Evolutionary conservation across 2,113 vertebrate species (phyloP).

Genomic region (Xenopus tropicalis): UCB_Xtro_10.0 CM004446.2:89583501-89584000

Average conservation of each 20-base stretch:
- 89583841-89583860: constrained; percentile 57
- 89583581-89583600: too few relatives aligned
- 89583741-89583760: constrained; percentile 51
- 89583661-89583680: too few relatives aligned
- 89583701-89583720: background rate
- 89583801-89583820: constrained; percentile 56
- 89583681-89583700: background rate
- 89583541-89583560: too few relatives aligned
- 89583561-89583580: too few relatives aligned
- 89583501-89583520: too few relatives aligned
- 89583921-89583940: constrained; percentile 70
- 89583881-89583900: constrained; percentile 59
- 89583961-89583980: too few relatives aligned
- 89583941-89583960: constrained; percentile 37
- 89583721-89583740: constrained; percentile 48
- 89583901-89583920: constrained; percentile 71
- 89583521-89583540: too few relatives aligned
- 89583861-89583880: constrained; percentile 68
- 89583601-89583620: too few relatives aligned
- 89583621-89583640: too few relatives aligned
- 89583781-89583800: constrained; percentile 54
- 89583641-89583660: too few relatives aligned
- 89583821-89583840: constrained; percentile 52
- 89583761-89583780: constrained; percentile 48
- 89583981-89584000: too few relatives aligned